Evolutionary conservation across 2,888 invertebrate species (phyloP), one percentile per base, ranked within the genome.

Genomic region (Lepidochrysops patricia): DNA sequence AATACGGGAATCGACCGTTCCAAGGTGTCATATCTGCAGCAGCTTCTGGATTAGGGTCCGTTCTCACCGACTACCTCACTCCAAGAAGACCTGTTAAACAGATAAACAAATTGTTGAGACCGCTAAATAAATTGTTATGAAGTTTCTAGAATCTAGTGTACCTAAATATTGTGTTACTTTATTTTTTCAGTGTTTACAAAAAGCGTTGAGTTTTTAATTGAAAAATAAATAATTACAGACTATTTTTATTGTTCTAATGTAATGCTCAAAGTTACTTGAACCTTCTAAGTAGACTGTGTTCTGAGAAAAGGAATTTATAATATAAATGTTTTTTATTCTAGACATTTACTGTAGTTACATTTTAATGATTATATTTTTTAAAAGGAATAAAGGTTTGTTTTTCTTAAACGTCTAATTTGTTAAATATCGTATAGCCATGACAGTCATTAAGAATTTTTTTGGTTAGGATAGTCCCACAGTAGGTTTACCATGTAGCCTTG

Each of bases 1-100:
- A 70, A 0, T 63, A 60, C 43, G 67, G 68, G 26, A 74, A 77
- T 61, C 69, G 82, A 2, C 87, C 89, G 60, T 69, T 85, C 37
- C 81, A 82, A 63, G 76, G 73, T 50, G 80, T 74, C 0, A 76
- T 85, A 1, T 79, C 84, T 0, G 78, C 86, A 0, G 87, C 90
- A 6, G 88, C 90, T 0, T 89, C 91, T 58, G 89, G 89, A n/a
- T 77, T 91, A 7, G 91, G 91, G 32, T 77, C 84, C 4, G 90
- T 89, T 1, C 73, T 91, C 4, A 89, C 90, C 13, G 89, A 88
- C 64, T 77, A 84, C 73, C 72, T 87, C 43, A 81, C 63, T 27
- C 74, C 86, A 1, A 78, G 74, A 63, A 82, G 80, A 66, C 76
- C 79, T 0, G 83, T 84, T 66, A 79, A 71, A 68, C 77, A 79